These are phyloP conservation scores for Dione juno DNA, from an alignment of 2,888 invertebrate species.

Conservation along the genomic window DNA sequence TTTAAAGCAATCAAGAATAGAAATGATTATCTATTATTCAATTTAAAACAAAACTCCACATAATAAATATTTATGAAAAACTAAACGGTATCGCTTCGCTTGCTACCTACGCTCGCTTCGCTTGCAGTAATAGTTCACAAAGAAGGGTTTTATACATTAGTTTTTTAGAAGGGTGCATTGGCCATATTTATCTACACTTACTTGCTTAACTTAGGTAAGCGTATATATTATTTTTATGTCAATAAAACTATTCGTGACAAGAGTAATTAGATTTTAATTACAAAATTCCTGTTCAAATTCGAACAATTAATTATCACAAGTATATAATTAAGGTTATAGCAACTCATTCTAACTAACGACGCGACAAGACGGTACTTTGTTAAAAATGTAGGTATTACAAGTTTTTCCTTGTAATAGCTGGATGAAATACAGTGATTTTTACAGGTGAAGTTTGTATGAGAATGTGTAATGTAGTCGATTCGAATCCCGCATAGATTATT, in stretches of 20 bases:
- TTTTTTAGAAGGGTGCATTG: background rate
- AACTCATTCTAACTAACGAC: constrained; percentile 14
- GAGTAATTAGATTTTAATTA: background rate
- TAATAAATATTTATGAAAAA: too few relatives aligned
- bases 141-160: too few relatives aligned
- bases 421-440: background rate
- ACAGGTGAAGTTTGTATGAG: too few relatives aligned
- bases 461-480: too few relatives aligned
- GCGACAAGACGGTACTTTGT: background rate
- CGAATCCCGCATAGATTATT: too few relatives aligned
- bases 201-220: background rate
- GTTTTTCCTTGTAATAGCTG: constrained; percentile 5
- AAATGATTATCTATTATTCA: too few relatives aligned
- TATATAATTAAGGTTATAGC: constrained; percentile 6
- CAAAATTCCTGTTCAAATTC: background rate
- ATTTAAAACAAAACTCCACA: too few relatives aligned
- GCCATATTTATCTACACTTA: too few relatives aligned
- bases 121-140: too few relatives aligned
- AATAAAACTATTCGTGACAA: background rate
- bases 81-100: too few relatives aligned
- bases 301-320: constrained; percentile 11
- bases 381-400: background rate
- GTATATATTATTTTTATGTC: background rate
- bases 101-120: too few relatives aligned
- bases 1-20: too few relatives aligned